Evolutionary conservation across 1,140 invertebrate genomes (phyloP).

Genomic region (Muscidifurax raptorellus): DNA sequence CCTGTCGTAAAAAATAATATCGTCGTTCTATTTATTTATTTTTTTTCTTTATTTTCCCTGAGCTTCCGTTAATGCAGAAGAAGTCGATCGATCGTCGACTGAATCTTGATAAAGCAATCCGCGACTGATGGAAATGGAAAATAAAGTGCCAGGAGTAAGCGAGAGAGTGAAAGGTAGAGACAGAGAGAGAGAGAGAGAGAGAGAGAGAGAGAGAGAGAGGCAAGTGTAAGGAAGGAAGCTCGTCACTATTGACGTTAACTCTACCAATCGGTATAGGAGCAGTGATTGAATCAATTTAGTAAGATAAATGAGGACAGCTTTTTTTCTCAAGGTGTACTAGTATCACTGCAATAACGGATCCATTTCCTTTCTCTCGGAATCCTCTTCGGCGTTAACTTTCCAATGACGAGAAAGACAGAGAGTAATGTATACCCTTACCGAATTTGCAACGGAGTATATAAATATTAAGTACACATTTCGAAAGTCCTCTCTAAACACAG

Average conservation of each 20-base stretch:
- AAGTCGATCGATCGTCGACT: slow-evolving; percentile 28
- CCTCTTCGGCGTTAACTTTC: background rate
- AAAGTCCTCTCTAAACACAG: too few relatives aligned
- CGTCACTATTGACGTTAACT: slow-evolving; percentile 15
- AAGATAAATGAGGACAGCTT: background rate
- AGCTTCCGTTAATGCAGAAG: slow-evolving; percentile 17
- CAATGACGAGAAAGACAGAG: background rate
- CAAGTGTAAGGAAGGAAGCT: slow-evolving; percentile 15
- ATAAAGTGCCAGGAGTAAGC: background rate
- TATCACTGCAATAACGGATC: background rate
- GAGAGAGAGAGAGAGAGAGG: background rate
- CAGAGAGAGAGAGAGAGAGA: background rate
- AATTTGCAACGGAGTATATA: too few relatives aligned
- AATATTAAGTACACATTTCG: background rate
- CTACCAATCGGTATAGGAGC: background rate
- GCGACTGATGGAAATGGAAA: slow-evolving; percentile 18
- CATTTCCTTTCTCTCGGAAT: background rate
- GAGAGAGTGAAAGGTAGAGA: too few relatives aligned
- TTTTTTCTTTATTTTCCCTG: background rate
- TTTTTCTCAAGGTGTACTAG: background rate
- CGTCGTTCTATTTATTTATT: background rate
- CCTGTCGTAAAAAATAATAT: background rate
- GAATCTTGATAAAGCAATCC: slow-evolving; percentile 47
- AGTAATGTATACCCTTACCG: too few relatives aligned
- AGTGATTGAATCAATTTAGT: background rate